phyloP scores from a whole-genome alignment of 2,797 vertebrate genomes.

The Falco cherrug region DNA sequence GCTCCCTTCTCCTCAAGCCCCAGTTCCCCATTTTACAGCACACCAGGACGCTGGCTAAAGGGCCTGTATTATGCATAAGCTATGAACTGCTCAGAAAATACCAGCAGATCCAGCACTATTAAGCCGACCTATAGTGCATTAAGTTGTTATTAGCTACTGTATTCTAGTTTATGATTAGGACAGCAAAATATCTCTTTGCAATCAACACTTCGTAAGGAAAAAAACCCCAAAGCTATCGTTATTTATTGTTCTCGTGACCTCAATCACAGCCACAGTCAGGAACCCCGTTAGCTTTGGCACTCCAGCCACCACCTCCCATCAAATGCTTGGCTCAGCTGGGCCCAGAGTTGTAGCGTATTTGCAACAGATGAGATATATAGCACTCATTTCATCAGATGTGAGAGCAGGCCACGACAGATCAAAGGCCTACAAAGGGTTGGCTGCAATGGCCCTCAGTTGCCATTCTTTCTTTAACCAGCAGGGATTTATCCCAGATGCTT shows the following conservation, averaged over 20 bases:
- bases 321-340: neutral
- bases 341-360: neutral
- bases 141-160: conserved; percentile 60
- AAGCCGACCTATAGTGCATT: conserved; percentile 71
- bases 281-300: neutral
- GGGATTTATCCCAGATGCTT: neutral
- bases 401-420: neutral
- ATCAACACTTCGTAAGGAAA: conserved; percentile 48
- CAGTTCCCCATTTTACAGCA: conserved; percentile 2
- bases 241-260: conserved; percentile 34
- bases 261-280: neutral
- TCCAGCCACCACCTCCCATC: neutral
- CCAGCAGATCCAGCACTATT: conserved; percentile 54
- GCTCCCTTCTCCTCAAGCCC: neutral
- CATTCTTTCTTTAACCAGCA: neutral
- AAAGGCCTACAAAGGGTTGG: neutral
- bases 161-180: conserved; percentile 58
- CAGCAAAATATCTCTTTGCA: conserved; percentile 45
- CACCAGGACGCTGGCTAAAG: conserved; percentile 11
- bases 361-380: neutral
- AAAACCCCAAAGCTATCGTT: conserved; percentile 40
- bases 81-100: conserved; percentile 55
- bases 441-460: neutral
- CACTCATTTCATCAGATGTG: neutral
- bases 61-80: conserved; percentile 48